These are phyloP conservation scores for Tilapia sparmanii DNA, from an alignment of 2,113 vertebrate species.

Conservation along the genomic window DNA sequence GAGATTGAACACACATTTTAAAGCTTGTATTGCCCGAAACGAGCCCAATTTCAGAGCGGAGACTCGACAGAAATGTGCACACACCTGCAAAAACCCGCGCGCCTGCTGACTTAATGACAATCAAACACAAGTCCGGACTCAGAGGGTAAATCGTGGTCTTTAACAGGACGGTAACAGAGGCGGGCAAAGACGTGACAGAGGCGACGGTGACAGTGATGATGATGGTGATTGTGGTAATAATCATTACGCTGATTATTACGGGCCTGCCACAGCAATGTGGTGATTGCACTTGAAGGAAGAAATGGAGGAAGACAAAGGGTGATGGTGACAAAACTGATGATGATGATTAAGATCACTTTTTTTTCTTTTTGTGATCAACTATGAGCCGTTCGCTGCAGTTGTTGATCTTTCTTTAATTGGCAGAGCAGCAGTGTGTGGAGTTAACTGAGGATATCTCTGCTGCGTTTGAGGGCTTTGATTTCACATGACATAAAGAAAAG, in stretches of 20 bases:
- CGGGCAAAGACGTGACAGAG: constrained; percentile 15
- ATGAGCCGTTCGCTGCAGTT: not conserved
- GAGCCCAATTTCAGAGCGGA: not conserved
- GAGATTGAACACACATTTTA: constrained; percentile 21
- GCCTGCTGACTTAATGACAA: not conserved
- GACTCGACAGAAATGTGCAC: not conserved
- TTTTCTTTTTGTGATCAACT: constrained; percentile 21
- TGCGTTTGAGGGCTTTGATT: constrained; percentile 57
- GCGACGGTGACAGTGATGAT: constrained; percentile 32
- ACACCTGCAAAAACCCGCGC: not conserved
- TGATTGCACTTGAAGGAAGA: constrained; percentile 30
- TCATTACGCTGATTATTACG: constrained; percentile 51
- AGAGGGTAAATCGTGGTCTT: not conserved
- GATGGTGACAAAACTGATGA: constrained; percentile 25
- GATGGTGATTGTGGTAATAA: constrained; percentile 54
- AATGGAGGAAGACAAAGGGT: constrained; percentile 30
- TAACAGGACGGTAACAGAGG: not conserved
- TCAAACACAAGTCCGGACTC: not conserved
- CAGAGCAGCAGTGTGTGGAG: constrained; percentile 12
- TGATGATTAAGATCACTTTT: constrained; percentile 22
- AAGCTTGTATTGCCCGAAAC: constrained; percentile 8
- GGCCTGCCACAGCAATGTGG: constrained; percentile 34
- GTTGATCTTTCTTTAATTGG: constrained; percentile 60
- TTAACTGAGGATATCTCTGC: constrained; percentile 43
- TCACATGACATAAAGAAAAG: constrained; percentile 60